Evolutionary conservation across 2,113 vertebrate species (phyloP).

Genomic region (Gorsachius goisagi): DNA sequence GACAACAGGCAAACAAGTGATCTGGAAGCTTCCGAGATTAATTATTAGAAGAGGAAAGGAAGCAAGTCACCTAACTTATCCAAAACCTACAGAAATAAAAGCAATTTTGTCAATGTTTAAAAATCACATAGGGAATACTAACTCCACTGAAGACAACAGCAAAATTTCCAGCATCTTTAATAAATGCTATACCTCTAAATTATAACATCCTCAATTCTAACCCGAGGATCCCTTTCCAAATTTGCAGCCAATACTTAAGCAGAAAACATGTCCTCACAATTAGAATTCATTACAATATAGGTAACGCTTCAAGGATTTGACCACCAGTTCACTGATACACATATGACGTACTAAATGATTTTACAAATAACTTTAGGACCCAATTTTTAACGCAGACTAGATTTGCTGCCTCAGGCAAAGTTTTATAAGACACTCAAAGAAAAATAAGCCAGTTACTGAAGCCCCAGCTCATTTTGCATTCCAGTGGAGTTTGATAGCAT

Average conservation of each 20-base stretch:
- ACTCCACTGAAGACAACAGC: neutral
- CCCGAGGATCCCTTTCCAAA: neutral
- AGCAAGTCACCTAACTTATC: neutral
- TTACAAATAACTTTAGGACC: neutral
- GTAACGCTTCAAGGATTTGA: neutral
- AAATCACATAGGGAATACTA: neutral
- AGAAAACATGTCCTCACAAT: neutral
- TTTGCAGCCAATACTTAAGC: neutral
- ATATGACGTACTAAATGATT: neutral
- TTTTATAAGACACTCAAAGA: neutral
- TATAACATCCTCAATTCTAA: neutral
- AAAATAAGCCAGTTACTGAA: conserved; percentile 9
- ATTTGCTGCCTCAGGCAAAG: neutral
- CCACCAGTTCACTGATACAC: neutral
- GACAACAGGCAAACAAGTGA: neutral
- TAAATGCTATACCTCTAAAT: neutral
- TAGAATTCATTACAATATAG: neutral
- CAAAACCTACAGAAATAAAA: neutral
- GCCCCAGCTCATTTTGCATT: conserved; percentile 32
- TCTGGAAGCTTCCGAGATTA: neutral
- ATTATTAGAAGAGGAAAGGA: neutral
- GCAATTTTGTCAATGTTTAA: neutral
- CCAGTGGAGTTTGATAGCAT: conserved; percentile 15
- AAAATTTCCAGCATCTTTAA: neutral
- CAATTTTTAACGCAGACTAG: neutral